A percentile compares a stretch with the other conserved stretches of the same genome.
These are phyloP conservation scores for Caerostris darwini DNA, from an alignment of 1,140 invertebrate genomes.

Conservation along the genomic window DNA sequence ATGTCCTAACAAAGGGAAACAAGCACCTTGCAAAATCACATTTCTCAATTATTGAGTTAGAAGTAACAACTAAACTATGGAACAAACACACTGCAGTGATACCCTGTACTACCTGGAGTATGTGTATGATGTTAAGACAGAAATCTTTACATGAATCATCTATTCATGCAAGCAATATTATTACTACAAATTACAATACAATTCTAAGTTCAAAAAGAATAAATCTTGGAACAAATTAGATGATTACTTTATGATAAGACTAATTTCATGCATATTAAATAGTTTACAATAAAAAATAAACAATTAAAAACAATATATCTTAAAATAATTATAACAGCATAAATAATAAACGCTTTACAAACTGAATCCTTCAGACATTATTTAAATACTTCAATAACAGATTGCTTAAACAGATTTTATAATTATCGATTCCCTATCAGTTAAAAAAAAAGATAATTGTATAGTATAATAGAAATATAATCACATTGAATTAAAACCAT, in stretches of 20 bases:
- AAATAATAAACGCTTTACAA: not conserved
- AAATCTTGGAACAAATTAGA: not conserved
- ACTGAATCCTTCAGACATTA: not conserved
- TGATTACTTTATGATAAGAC: not conserved
- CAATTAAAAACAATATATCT: not conserved
- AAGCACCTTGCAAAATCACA: constrained; percentile 77
- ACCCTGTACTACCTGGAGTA: constrained; percentile 71
- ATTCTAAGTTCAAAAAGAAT: constrained; percentile 11
- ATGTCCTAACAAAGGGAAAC: constrained; percentile 72
- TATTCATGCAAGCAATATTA: not conserved
- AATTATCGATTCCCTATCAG: not conserved
- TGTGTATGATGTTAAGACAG: not conserved
- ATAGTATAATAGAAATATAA: not conserved
- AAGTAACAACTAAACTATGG: constrained; percentile 63
- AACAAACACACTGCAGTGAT: constrained; percentile 74
- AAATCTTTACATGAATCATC: not conserved
- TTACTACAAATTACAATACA: not conserved
- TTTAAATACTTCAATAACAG: not conserved
- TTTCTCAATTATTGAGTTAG: constrained; percentile 65
- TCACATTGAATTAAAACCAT: constrained; percentile 2
- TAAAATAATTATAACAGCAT: constrained; percentile 8
- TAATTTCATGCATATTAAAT: not conserved
- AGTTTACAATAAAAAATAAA: constrained; percentile 1
- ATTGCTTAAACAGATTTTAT: not conserved
- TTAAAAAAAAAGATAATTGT: not conserved